Evolutionary conservation across 1,140 invertebrate species (phyloP), one percentile per base, ranked within the genome.

Genomic region (Ditylenchus dipsaci): DNA sequence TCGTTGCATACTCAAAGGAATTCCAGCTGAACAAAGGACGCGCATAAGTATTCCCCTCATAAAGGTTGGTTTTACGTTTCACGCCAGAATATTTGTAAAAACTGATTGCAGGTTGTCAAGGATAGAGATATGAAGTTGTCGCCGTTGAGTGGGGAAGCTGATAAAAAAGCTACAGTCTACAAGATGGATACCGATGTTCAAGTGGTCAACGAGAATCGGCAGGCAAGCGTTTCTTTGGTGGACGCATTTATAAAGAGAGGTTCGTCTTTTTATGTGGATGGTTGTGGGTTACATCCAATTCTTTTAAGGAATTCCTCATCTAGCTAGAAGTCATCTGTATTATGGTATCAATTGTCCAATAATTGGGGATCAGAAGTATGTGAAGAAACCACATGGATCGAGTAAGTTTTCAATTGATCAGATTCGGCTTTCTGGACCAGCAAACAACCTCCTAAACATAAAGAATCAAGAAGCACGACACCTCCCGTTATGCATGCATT

Each of bases 271-370:
- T 29, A 27, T 33, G 19, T 21, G 38, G 26, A 61, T 8, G 38
- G 1, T 61, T 61, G 5, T 61, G n/a, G 29, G 3, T 49, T 56
- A 58, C 1, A 8, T 63, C 23, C 26, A 19, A 21, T 19, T 57
- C 3, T 43, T 70, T 59, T 21, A 26, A 70, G 68, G 47, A 5
- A 21, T 67, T 13, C 19, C 43, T 5, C 38, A 70, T 27, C 9
- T 70, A 8, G 68, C 68, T 17, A 42, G 68, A 26, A 70, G 68
- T 59, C 68, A 70, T 70, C 60, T 70, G 8, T 70, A 70, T 61
- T 70, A 70, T 33, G 68, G 65, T 19, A 30, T 61, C n/a, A 61
- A 61, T 61, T 61, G 59, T 27, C 59, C 59, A 3, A 43, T 61
- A 5, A 13, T 61, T 19, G 59, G 59, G 13, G 59, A 61, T 21